A percentile compares a stretch with the other conserved stretches of the same genome.
These are phyloP conservation scores for Leucophenga varia DNA, from an alignment of 1,140 invertebrate genomes.

Conservation along the genomic window DNA sequence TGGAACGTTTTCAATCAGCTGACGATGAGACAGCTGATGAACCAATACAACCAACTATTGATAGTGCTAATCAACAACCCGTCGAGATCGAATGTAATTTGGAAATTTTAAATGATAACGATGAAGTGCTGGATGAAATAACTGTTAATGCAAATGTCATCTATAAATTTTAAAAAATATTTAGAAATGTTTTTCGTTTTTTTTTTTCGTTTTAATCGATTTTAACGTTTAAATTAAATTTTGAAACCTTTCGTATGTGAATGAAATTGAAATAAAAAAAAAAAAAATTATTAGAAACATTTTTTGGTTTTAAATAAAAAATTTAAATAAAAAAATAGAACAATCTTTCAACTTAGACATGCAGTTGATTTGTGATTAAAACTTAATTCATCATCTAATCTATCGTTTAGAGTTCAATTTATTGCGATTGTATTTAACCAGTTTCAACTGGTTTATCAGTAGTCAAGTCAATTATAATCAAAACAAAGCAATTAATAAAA, in stretches of 20 bases:
- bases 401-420: no score
- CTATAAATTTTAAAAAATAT: conserved; percentile 20
- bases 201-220: conserved; percentile 10
- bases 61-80: no score
- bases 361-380: no score
- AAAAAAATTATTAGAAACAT: no score
- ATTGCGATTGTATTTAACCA: no score
- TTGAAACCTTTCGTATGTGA: no score
- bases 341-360: no score
- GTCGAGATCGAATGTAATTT: conserved; percentile 40
- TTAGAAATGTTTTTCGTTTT: not conserved
- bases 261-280: conserved; percentile 12
- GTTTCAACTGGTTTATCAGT: not conserved
- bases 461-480: conserved; percentile 7
- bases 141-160: conserved; percentile 36
- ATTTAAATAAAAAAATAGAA: conserved; percentile 27
- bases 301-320: conserved; percentile 15
- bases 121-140: conserved; percentile 32
- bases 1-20: no score
- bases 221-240: no score
- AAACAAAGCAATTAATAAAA: conserved; percentile 21
- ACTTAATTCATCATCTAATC: no score
- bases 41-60: no score
- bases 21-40: no score
- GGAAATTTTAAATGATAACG: conserved; percentile 33